Conservation (phyloP, 2,888 invertebrate species). For the Macrosiphum euphorbiae region DNA sequence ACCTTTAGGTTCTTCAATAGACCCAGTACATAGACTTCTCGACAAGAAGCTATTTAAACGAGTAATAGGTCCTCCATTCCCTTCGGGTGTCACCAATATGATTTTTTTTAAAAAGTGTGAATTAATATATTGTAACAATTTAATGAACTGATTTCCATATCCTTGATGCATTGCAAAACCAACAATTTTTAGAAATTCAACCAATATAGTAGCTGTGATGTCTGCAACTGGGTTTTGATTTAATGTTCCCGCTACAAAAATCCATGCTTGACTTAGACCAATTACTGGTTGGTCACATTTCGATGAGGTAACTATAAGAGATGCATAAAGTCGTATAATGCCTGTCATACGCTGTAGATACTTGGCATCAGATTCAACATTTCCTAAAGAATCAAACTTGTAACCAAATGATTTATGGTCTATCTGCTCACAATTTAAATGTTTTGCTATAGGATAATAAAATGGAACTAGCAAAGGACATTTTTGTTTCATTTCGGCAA, state of each 20-base stretch:
- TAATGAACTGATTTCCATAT: conserved; percentile 85
- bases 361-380: conserved; percentile 85
- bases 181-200: conserved; percentile 83
- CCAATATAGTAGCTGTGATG: conserved; percentile 81
- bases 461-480: conserved; percentile 90
- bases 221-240: conserved; percentile 59
- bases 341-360: conserved; percentile 90
- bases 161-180: conserved; percentile 79
- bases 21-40: conserved; percentile 76
- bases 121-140: conserved; percentile 80
- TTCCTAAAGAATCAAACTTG: conserved; percentile 76
- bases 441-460: conserved; percentile 79
- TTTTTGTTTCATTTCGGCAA: conserved; percentile 82
- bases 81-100: conserved; percentile 73
- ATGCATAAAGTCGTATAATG: conserved; percentile 84
- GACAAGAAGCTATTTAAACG: conserved; percentile 81
- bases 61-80: conserved; percentile 82
- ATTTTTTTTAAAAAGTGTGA: conserved; percentile 80
- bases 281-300: conserved; percentile 69
- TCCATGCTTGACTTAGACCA: conserved; percentile 49
- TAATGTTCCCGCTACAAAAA: conserved; percentile 51
- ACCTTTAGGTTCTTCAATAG: conserved; percentile 79
- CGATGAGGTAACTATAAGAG: conserved; percentile 78
- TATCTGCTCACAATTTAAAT: conserved; percentile 79
- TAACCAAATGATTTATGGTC: conserved; percentile 74